phyloP scores from a whole-genome alignment of 1,140 invertebrate genomes.

The Apis dorsata region DNA sequence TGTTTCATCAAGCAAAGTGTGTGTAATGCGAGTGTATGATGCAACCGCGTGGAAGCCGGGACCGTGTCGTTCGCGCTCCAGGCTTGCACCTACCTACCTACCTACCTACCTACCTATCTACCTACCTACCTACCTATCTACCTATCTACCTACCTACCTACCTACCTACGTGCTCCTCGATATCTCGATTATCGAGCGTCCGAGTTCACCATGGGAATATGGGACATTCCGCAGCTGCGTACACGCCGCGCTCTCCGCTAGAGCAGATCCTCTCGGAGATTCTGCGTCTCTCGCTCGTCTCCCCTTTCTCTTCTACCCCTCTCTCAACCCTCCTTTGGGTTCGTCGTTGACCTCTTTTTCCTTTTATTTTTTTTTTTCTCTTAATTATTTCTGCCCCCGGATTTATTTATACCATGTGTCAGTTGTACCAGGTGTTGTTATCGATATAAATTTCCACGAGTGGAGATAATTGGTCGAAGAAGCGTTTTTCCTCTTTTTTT shows the following conservation, averaged over 20 bases:
- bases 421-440: not conserved
- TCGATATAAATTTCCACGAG: not conserved
- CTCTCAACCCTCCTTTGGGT: too few species aligned
- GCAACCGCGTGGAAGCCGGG: constrained; percentile 34
- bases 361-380: not conserved
- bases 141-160: too few species aligned
- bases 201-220: constrained; percentile 58
- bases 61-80: constrained; percentile 9
- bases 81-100: constrained; percentile 45
- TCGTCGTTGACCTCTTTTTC: not conserved
- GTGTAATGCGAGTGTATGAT: constrained; percentile 34
- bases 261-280: constrained; percentile 40
- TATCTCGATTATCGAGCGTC: constrained; percentile 63
- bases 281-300: constrained; percentile 10
- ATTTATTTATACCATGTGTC: not conserved
- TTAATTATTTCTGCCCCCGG: not conserved
- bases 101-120: too few species aligned
- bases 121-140: too few species aligned
- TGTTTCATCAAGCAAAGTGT: constrained; percentile 59
- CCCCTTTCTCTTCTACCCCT: not conserved
- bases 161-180: constrained; percentile 11
- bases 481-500: too few species aligned
- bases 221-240: constrained; percentile 61
- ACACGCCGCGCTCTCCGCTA: constrained; percentile 45
- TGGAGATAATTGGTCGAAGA: not conserved